phyloP scores from a whole-genome alignment of 2,113 vertebrate species.

The Daphoenositta chrysoptera region DNA sequence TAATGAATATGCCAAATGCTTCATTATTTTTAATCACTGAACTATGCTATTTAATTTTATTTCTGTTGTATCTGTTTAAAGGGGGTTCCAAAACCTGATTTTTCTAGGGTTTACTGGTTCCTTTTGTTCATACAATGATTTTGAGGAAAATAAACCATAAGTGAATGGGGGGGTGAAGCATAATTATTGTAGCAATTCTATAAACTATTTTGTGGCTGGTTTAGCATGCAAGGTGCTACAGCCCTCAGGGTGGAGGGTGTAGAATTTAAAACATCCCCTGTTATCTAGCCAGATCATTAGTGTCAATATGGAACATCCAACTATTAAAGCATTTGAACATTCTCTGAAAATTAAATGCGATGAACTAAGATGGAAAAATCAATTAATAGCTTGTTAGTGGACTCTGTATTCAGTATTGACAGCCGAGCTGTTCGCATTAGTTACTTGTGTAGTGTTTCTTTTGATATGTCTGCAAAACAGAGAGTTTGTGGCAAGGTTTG shows the following conservation, averaged over 20 bases:
- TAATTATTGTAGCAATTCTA: background rate
- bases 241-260: background rate
- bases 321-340: conserved; percentile 62
- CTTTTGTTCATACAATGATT: background rate
- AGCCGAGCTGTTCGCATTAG: conserved; percentile 1
- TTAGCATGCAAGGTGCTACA: background rate
- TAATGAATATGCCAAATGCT: fast-evolving
- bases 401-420: conserved; percentile 61
- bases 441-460: background rate
- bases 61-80: background rate
- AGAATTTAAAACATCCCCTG: conserved; percentile 29
- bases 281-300: conserved; percentile 66
- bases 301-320: conserved; percentile 41
- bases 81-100: background rate
- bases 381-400: conserved; percentile 75
- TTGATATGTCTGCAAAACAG: background rate
- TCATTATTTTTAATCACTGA: background rate
- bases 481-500: background rate
- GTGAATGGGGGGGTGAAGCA: background rate
- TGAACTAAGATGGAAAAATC: conserved; percentile 70
- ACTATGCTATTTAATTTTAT: background rate
- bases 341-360: conserved; percentile 66
- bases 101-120: background rate
- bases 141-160: background rate
- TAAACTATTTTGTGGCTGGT: background rate